Evolutionary conservation across 2,113 vertebrate species (phyloP).

Genomic region (Gnathonemus echidnorhynchus): DNA sequence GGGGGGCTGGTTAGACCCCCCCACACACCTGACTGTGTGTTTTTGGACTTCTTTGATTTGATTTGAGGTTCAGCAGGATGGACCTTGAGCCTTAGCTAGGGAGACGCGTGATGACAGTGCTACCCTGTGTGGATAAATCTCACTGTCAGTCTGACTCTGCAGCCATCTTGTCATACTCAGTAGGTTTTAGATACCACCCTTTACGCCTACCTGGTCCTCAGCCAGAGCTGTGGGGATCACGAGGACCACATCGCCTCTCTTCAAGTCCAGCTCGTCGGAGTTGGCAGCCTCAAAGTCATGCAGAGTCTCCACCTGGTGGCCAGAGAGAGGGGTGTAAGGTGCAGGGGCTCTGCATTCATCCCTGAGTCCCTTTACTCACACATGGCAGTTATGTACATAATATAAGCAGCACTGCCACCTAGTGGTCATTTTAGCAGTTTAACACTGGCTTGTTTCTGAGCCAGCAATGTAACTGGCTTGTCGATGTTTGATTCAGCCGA

Average conservation of each 20-base stretch:
- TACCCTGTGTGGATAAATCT: background rate
- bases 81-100: background rate
- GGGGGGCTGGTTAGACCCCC: background rate
- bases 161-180: background rate
- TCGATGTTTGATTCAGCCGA: background rate
- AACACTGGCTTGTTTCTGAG: background rate
- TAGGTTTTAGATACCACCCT: background rate
- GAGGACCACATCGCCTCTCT: constrained; percentile 78
- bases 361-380: background rate
- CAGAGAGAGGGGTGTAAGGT: background rate
- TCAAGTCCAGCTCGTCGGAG: constrained; percentile 82
- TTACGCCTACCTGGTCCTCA: constrained; percentile 81
- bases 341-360: background rate
- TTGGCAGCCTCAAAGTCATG: constrained; percentile 95
- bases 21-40: background rate
- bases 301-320: constrained; percentile 77
- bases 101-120: background rate
- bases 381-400: background rate
- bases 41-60: background rate
- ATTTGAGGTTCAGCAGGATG: background rate
- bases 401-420: background rate
- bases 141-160: background rate
- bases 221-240: constrained; percentile 75
- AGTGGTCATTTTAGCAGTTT: background rate
- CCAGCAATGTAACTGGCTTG: background rate